Conservation (phyloP, 1,140 invertebrate species). For the Brachionus plicatilis region DNA sequence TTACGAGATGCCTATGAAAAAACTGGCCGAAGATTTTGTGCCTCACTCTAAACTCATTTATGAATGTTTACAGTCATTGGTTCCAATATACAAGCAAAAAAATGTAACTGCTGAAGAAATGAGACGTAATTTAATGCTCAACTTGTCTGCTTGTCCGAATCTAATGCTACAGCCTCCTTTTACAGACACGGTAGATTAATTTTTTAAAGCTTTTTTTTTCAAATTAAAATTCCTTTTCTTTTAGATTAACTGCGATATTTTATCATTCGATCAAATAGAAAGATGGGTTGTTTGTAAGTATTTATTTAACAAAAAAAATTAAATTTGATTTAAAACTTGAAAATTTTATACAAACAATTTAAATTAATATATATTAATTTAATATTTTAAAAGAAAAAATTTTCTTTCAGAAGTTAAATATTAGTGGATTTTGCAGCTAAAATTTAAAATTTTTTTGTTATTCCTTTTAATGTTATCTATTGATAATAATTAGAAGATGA, state of each 20-base stretch:
- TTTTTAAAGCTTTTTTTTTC: conserved; percentile 33
- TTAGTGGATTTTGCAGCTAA: no score
- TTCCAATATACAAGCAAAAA: conserved; percentile 35
- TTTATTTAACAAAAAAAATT: background rate
- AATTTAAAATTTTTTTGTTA: no score
- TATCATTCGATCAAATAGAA: conserved; percentile 89
- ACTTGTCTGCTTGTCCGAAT: conserved; percentile 80
- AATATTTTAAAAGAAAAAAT: background rate
- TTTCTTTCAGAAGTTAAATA: no score
- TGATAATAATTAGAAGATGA: no score
- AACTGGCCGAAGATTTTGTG: conserved; percentile 90
- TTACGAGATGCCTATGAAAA: conserved; percentile 90
- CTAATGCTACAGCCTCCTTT: conserved; percentile 68
- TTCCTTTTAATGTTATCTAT: no score
- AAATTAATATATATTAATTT: background rate
- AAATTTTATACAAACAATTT: background rate
- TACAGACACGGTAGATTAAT: background rate
- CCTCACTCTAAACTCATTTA: conserved; percentile 70
- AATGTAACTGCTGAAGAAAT: background rate
- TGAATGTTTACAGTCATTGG: conserved; percentile 17
- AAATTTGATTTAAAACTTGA: background rate
- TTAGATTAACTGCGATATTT: conserved; percentile 86
- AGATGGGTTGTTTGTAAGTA: conserved; percentile 83
- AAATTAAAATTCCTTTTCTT: conserved; percentile 39
- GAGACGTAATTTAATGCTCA: conserved; percentile 50